A percentile compares a stretch with the other conserved stretches of the same genome.
Conservation (phyloP, 2,797 vertebrate genomes). For the Sternotherus odoratus region DNA sequence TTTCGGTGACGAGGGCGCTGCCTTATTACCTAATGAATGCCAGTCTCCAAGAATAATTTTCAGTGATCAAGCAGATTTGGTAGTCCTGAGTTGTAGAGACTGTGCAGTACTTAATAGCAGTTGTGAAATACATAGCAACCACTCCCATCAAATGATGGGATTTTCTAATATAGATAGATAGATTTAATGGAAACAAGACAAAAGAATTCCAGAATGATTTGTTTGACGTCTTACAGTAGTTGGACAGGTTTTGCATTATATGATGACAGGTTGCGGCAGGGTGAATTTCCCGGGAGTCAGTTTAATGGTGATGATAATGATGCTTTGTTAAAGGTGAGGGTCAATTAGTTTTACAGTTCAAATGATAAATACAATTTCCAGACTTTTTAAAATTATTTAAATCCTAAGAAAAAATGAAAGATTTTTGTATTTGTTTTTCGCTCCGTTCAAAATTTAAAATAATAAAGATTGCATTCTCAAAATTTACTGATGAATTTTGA, state of each 20-base stretch:
- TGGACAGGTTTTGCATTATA: neutral
- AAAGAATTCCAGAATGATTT: neutral
- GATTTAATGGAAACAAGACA: neutral
- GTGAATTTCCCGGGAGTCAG: neutral
- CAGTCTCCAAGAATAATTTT: conserved; percentile 8
- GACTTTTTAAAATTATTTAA: neutral
- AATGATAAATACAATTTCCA: neutral
- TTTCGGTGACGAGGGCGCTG: conserved; percentile 9
- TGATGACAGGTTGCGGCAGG: neutral
- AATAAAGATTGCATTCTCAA: neutral
- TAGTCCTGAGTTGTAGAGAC: neutral
- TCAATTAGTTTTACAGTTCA: neutral
- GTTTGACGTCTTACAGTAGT: neutral
- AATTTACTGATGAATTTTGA: neutral
- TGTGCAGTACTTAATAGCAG: neutral
- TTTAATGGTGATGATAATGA: neutral
- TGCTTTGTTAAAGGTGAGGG: neutral
- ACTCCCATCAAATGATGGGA: neutral
- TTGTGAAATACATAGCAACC: neutral
- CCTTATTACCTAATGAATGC: neutral
- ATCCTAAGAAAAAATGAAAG: neutral
- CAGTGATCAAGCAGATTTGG: neutral
- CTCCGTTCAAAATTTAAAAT: neutral
- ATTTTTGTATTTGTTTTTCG: neutral
- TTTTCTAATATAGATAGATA: neutral